phyloP scores from a whole-genome alignment of 2,888 invertebrate genomes.

The Lithophane ornitopus region DNA sequence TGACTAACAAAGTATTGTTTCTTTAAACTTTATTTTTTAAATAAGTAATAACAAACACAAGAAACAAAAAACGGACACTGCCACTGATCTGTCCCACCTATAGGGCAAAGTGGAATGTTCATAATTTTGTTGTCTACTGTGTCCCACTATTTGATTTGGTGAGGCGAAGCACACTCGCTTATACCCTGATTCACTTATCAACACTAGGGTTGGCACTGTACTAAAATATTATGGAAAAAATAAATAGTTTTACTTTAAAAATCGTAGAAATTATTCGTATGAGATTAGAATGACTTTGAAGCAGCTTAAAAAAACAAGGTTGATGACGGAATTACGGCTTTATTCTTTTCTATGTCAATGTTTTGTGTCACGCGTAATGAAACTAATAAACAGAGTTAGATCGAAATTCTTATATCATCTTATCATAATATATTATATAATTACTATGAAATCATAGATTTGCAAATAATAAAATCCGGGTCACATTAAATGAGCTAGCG shows the following conservation, averaged over 20 bases:
- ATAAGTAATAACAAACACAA: too few relatives aligned
- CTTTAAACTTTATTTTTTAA: background rate
- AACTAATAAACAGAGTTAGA: background rate
- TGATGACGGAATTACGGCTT: background rate
- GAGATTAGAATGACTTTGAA: too few relatives aligned
- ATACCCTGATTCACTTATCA: background rate
- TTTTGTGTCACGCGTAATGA: background rate
- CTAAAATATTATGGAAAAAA: background rate
- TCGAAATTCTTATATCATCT: background rate
- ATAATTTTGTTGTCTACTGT: background rate
- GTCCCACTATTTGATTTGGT: background rate
- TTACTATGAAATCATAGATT: background rate
- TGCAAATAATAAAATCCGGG: background rate
- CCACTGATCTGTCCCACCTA: background rate
- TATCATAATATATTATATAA: too few relatives aligned
- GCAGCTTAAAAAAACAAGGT: background rate
- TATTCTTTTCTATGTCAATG: background rate
- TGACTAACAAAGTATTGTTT: background rate
- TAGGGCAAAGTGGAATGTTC: background rate
- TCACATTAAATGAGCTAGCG: too few relatives aligned
- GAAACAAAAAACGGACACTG: too few relatives aligned
- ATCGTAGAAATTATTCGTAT: background rate
- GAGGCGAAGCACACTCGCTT: background rate
- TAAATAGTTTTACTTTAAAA: background rate
- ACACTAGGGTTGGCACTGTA: background rate